Base-by-base conservation (phyloP, 1,140 invertebrate species). In the Conus betulinus region DNA sequence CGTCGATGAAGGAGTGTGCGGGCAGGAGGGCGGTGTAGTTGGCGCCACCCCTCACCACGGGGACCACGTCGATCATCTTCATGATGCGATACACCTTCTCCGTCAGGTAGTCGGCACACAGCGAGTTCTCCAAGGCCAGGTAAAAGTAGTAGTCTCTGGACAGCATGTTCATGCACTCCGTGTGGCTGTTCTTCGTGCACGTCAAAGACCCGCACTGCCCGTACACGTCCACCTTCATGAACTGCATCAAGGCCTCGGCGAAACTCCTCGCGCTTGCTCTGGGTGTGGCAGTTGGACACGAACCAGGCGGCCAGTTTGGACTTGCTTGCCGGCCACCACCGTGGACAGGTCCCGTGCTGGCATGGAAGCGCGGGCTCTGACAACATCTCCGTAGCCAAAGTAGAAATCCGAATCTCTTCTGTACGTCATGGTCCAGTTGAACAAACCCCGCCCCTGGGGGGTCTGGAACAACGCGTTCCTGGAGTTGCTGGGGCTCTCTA, bases 371-470 rank as follows among this genome's bases (percentile, higher is more conserved):
- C 23, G 17, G 67, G 20, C 11, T 71, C 23, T n/a, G 23, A 71
- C 23, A 13, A 71, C 20, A 7, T 71, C 67, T 6, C 89, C 88
- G 74, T 91, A 92, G 15, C 88, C 88, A 78, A 87, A 85, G 57
- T 67, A 90, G 25, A 91, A 84, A 53, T 93, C 93, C 11, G 97
- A 96, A 89, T 97, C 96, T 23, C 93, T 95, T 94, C 96, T 96
- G 91, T 97, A 97, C 2, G 96, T 97, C 97, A 97, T 97, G 3
- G 97, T 97, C 97, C 97, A 97, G 93, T 97, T 97, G 91, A 97
- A 97, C 57, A 91, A 63, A 0, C 90, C 17, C 52, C 74, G 78
- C 67, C 79, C 89, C 11, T 10, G 52, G 5, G 81, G 25, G 13
- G 60, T 25, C 23, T 53, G 27, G 76, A 89, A 90, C 6, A 25